Evolutionary conservation across 2,888 invertebrate genomes (phyloP).

Genomic region (Lithodes maja): DNA sequence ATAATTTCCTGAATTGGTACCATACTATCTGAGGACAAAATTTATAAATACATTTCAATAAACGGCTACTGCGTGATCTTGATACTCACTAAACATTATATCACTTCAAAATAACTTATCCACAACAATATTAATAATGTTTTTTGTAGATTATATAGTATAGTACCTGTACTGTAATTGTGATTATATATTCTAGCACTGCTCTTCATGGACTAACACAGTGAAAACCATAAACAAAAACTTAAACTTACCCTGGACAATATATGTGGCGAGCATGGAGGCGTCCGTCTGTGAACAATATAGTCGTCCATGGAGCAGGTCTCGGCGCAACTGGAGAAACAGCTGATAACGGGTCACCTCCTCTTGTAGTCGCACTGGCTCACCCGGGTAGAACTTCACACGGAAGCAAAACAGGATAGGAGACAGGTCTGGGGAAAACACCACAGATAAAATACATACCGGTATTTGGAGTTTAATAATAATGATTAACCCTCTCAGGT

Average conservation of each 20-base stretch:
- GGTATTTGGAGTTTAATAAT: too few relatives aligned
- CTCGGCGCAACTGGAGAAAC: slow-evolving; percentile 93
- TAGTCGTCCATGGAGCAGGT: slow-evolving; percentile 94
- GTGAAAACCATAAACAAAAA: neutral
- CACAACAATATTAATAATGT: too few relatives aligned
- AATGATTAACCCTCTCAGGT: neutral
- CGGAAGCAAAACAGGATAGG: slow-evolving; percentile 96
- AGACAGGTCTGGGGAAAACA: slow-evolving; percentile 83
- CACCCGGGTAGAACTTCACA: slow-evolving; percentile 97
- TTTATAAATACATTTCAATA: too few relatives aligned
- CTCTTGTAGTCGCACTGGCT: slow-evolving; percentile 93
- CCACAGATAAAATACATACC: too few relatives aligned
- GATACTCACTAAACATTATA: too few relatives aligned
- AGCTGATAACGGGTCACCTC: slow-evolving; percentile 96
- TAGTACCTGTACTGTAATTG: too few relatives aligned
- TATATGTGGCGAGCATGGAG: slow-evolving; percentile 90
- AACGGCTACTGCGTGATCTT: too few relatives aligned
- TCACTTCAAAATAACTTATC: too few relatives aligned
- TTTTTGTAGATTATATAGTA: too few relatives aligned
- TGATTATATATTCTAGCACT: neutral
- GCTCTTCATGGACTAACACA: neutral
- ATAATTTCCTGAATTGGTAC: too few relatives aligned
- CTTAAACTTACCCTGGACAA: slow-evolving; percentile 91
- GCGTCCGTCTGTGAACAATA: slow-evolving; percentile 94
- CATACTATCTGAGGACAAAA: too few relatives aligned